Evolutionary conservation across 2,888 invertebrate species (phyloP), one percentile per base, ranked within the genome.

Genomic region (Temnothorax ravouxi): DNA sequence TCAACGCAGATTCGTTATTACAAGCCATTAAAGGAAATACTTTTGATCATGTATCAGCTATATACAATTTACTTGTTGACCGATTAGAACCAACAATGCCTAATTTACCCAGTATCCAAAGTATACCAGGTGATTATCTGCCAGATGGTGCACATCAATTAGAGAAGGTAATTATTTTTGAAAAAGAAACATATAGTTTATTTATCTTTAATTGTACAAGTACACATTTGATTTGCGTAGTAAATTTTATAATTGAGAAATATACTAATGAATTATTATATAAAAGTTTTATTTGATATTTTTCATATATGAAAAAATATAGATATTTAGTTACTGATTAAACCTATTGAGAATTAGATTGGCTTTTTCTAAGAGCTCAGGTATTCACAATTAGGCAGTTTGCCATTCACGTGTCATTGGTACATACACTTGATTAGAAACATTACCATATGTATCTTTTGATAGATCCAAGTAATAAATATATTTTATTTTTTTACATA

Each of bases 21-120:
- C 96, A 96, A 95, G 96, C 98, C 38, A 97, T 99, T 76, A 97
- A 97, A 92, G 97, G 97, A 90, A 97, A 97, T 92, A 96, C 97
- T 5, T 99, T 98, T 95, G 99, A 99, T 95, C 98, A 98, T 95
- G 97, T 98, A 91, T 98, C 98, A 91, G 99, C 99, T 89, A 99
- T 99, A 91, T 99, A 99, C 95, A 98, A 98, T 95, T 95, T 99
- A 87, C 96, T 99, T 64, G 96, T 97, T 93, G 99, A 99, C 95
- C 98, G 98, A 93, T 93, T 98, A 86, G 95, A 95, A 86, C 92
- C 92, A 66, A 92, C 94, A 47, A 93, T 94, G 90, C 92, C 92
- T 84, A 94, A 93, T 88, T 93, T 94, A 89, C 94, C 94, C 11
- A 94, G 91, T 88, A 94, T 95, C 90, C 94, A 94, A 86, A 93